These are phyloP conservation scores for Hemiscyllium ocellatum DNA, from an alignment of 2,113 vertebrate species.

Conservation along the genomic window DNA sequence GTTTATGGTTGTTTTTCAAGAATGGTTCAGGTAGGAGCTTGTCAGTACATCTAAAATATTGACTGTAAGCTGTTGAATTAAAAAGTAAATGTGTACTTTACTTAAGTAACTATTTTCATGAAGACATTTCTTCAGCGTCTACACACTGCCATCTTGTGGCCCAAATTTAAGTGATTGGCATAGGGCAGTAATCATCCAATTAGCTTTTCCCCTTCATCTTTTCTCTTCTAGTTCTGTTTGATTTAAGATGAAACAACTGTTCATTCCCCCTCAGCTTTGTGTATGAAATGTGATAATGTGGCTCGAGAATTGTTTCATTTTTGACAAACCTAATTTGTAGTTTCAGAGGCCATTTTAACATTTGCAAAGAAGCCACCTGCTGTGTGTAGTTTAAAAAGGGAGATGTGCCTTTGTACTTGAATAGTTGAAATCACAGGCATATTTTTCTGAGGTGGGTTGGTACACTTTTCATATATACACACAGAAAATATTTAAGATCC, in stretches of 20 bases:
- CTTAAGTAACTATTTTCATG: background rate
- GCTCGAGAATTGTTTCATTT: background rate
- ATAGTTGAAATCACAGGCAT: background rate
- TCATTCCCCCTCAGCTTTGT: background rate
- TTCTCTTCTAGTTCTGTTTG: background rate
- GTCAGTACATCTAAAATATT: background rate
- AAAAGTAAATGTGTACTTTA: background rate
- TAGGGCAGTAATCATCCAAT: background rate
- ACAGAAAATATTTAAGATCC: background rate
- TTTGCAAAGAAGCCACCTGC: background rate
- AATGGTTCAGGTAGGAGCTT: background rate
- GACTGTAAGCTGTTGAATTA: background rate
- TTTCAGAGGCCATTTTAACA: background rate
- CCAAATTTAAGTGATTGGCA: background rate
- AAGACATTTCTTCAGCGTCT: background rate
- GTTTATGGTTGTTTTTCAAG: background rate
- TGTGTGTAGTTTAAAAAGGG: background rate
- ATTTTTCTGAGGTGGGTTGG: background rate
- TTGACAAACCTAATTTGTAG: background rate
- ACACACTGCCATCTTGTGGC: constrained; percentile 35
- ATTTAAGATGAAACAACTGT: background rate
- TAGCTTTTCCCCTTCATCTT: background rate
- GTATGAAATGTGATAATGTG: background rate
- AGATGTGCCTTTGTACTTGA: background rate
- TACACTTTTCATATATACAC: background rate